Evolutionary conservation across 2,797 vertebrate genomes (phyloP), one percentile per base, ranked within the genome.

Genomic region (Spinus olivaceus): DNA sequence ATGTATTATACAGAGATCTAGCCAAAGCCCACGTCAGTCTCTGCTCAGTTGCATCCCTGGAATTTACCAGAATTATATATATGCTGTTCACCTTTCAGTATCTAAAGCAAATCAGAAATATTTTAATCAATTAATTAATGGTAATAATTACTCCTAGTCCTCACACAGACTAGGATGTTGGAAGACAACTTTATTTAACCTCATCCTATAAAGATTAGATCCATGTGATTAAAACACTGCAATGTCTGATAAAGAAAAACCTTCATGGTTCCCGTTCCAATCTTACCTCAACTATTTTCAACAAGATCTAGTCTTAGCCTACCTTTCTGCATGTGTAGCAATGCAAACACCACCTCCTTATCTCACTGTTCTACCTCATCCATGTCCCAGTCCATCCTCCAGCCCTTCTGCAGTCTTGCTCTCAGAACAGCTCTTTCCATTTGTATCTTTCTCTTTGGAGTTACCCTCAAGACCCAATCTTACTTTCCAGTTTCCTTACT

Each of bases 61-160:
- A 96, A 90, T 67, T 65, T 17, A 89, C 51, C 25, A 93, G 82
- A 80, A 77, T 78, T 85, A 94, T 44, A 79, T n/a, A 60, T 14
- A 67, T 0, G 0, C 13, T 24, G 35, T 72, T 79, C 77, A 91
- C 23, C 51, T 91, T 73, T 16, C 32, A 88, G 32, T 33, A 88
- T 73, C 85, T 84, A 77, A 86, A 91, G n/a, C 11, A 46, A 79
- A 74, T 27, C 41, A 79, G 41, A 77, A 92, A 81, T 64, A 66
- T 63, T 86, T 83, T 32, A 60, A 90, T 80, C 30, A 27, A 25
- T 72, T 83, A 57, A 35, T 25, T 25, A 35, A 18, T 60, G 30
- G 24, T 46, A 44, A 51, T 27, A 37, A 89, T 47, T 47, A 47
- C 8, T 47, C 47, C 47, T 47, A 83, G 50, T 9, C 24, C 37